Base-by-base conservation (phyloP, 2,113 vertebrate genomes). In the Megalops atlanticus region DNA sequence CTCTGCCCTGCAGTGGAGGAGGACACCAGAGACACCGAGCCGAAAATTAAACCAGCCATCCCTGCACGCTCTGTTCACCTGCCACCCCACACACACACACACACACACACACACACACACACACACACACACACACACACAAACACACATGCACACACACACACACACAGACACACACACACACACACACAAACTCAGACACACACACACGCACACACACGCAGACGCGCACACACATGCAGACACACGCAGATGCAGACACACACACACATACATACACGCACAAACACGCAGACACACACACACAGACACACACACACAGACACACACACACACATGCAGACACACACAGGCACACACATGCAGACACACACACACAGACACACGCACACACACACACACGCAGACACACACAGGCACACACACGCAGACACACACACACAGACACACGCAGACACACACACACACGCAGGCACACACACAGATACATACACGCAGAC, bases 401-500 rank as follows among this genome's bases (percentile, higher is more conserved):
- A 73, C 40, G n/a, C n/a, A 80, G 54, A 40, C 35, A 24, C 27
- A 54, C 64, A 7, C 49, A 79, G 35, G 38, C 76, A 70, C 27
- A 35, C 69, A 54, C 38, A 72, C 16, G 24, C 45, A 68, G 27
- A n/a, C n/a, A n/a, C n/a, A n/a, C 79, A 47, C 16, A 41, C 2
- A 36, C 68, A 54, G n/a, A n/a, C n/a, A 33, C 72, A 74, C 36
- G 24, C 73, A 52, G 47, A 35, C 45, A 77, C 31, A 73, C 82
- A 80, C 64, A 79, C 2, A 76, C 79, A n/a, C n/a, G n/a, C n/a
- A 80, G 54, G 43, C 54, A 84, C 36, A 77, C 16, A 69, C 31
- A 87, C 79, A n/a, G n/a, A n/a, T n/a, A n/a, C n/a, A n/a, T n/a
- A n/a, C n/a, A 81, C 81, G 74, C 76, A 76, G 47, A 31, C 45